A percentile compares a stretch with the other conserved stretches of the same genome.
These are phyloP conservation scores for Barypeithes pellucidus DNA, from an alignment of 2,888 invertebrate species.

Conservation along the genomic window DNA sequence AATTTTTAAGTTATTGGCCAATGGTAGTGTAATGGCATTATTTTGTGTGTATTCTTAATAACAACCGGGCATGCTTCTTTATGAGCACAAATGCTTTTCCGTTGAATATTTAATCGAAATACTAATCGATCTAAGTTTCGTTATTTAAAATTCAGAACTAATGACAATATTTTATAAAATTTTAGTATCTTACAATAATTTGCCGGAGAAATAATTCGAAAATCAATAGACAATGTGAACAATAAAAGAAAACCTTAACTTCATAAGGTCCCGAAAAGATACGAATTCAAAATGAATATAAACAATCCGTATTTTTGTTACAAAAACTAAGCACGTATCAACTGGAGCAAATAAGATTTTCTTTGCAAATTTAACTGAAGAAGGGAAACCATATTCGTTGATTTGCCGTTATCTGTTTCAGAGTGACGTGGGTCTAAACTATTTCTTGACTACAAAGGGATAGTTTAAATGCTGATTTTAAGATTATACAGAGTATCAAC, in stretches of 20 bases:
- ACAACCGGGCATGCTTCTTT: no score
- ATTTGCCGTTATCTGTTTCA: neutral
- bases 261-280: neutral
- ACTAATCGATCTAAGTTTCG: no score
- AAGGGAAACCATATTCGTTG: neutral
- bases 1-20: no score
- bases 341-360: neutral
- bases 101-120: no score
- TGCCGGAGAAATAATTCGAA: no score
- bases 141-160: no score
- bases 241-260: neutral
- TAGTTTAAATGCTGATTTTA: no score
- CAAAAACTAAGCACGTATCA: slow-evolving; percentile 7
- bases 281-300: neutral
- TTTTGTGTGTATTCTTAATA: no score
- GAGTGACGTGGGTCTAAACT: slow-evolving; percentile 3
- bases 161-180: no score
- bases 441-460: neutral
- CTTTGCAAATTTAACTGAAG: neutral
- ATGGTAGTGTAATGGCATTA: no score
- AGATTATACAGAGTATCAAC: neutral
- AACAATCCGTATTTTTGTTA: neutral
- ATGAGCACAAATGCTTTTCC: no score
- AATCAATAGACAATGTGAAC: neutral
- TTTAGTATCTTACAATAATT: no score